phyloP scores from a whole-genome alignment of 1,140 invertebrate genomes.

The Rhagoletis pomonella region DNA sequence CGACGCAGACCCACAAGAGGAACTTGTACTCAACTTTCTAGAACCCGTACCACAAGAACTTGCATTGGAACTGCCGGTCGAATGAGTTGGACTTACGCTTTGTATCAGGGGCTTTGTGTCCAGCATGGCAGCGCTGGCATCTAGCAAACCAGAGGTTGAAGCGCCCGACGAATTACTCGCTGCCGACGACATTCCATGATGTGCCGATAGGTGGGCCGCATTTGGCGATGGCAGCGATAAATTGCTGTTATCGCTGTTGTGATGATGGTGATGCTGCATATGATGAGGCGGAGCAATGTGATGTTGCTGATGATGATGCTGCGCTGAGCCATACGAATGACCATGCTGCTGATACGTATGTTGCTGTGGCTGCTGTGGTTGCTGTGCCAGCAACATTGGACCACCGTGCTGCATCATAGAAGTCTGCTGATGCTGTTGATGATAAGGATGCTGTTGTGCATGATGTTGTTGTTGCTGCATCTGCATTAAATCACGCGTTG shows the following conservation, averaged over 20 bases:
- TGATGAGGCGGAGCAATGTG: constrained; percentile 75
- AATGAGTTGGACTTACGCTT: constrained; percentile 69
- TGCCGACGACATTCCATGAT: constrained; percentile 76
- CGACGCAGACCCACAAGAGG: constrained; percentile 34
- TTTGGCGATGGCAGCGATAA: constrained; percentile 84
- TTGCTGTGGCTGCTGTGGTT: constrained; percentile 60
- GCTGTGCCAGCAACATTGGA: constrained; percentile 54
- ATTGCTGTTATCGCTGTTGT: constrained; percentile 80
- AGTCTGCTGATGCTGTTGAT: constrained; percentile 60
- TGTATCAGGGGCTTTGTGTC: constrained; percentile 75
- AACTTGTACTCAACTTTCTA: constrained; percentile 52
- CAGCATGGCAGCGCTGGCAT: constrained; percentile 65
- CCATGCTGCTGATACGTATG: constrained; percentile 72
- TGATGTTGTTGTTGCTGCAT: constrained; percentile 75
- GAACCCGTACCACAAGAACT: constrained; percentile 27
- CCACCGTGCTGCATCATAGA: constrained; percentile 45
- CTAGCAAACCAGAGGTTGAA: constrained; percentile 71
- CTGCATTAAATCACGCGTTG: constrained; percentile 74
- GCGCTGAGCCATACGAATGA: constrained; percentile 77
- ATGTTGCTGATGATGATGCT: constrained; percentile 76
- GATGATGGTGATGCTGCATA: constrained; percentile 75
- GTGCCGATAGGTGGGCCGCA: constrained; percentile 76
- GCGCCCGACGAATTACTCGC: constrained; percentile 77
- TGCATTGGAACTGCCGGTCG: constrained; percentile 37
- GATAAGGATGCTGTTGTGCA: constrained; percentile 59